These are phyloP conservation scores for Pseudotriccus pelzelni DNA, from an alignment of 2,797 vertebrate genomes.

Conservation along the genomic window DNA sequence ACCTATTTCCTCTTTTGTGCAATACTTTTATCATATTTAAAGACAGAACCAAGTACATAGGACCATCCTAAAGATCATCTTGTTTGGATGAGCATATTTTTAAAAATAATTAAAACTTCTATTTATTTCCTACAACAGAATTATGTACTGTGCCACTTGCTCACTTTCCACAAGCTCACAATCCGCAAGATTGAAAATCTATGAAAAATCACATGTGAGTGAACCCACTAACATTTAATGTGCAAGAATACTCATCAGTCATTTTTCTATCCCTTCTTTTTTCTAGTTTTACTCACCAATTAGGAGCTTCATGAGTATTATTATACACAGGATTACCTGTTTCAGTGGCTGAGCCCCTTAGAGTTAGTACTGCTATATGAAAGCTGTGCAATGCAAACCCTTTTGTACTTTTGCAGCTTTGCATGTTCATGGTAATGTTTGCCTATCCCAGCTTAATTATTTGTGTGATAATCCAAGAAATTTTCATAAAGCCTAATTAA, in stretches of 20 bases:
- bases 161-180: not conserved
- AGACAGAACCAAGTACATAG: not conserved
- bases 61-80: not conserved
- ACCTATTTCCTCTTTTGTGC: not conserved
- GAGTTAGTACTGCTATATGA: not conserved
- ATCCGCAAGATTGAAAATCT: slow-evolving; percentile 43
- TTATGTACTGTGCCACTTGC: not conserved
- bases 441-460: not conserved
- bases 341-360: not conserved
- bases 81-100: not conserved
- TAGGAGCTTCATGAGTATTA: not conserved
- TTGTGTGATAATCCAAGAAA: not conserved
- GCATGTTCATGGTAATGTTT: not conserved
- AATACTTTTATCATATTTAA: not conserved
- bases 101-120: not conserved
- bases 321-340: not conserved
- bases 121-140: not conserved
- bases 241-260: not conserved
- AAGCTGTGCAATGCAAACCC: not conserved
- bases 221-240: slow-evolving; percentile 19
- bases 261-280: not conserved
- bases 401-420: not conserved
- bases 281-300: not conserved
- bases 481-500: not conserved
- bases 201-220: slow-evolving; percentile 1